These are phyloP conservation scores for Pseudochirops cupreus DNA, from an alignment of 2,797 vertebrate genomes.

Conservation along the genomic window DNA sequence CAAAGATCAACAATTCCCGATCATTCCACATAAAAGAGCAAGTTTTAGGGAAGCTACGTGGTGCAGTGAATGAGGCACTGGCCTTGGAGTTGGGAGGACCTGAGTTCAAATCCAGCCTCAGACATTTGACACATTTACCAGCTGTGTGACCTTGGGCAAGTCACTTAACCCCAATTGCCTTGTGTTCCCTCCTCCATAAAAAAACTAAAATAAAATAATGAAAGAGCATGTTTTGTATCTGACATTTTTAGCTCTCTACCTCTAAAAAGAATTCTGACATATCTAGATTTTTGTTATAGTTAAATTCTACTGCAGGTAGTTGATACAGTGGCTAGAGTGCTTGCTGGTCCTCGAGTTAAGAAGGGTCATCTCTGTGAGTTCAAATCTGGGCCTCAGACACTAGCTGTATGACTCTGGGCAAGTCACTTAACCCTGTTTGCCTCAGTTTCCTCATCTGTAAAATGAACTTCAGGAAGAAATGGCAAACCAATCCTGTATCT, in stretches of 20 bases:
- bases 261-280: neutral
- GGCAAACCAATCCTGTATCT: neutral
- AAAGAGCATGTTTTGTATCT: neutral
- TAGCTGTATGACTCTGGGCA: neutral
- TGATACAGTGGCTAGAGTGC: neutral
- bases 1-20: neutral
- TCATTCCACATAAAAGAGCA: neutral
- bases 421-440: neutral
- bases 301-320: neutral
- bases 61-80: no score
- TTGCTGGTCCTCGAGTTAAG: neutral
- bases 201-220: no score
- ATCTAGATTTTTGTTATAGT: neutral
- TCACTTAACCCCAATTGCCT: no score
- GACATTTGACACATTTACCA: no score
- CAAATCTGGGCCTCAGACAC: neutral
- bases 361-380: neutral
- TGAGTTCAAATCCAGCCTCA: no score
- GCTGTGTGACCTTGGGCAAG: no score
- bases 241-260: neutral
- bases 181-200: no score
- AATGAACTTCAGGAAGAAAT: neutral
- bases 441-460: neutral
- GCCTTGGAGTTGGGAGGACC: no score
- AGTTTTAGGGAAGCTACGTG: neutral